Percentiles rank a stretch among this genome's conserved stretches.
These are phyloP conservation scores for Athrips mouffetella DNA, from an alignment of 2,888 invertebrate genomes.

Conservation along the genomic window DNA sequence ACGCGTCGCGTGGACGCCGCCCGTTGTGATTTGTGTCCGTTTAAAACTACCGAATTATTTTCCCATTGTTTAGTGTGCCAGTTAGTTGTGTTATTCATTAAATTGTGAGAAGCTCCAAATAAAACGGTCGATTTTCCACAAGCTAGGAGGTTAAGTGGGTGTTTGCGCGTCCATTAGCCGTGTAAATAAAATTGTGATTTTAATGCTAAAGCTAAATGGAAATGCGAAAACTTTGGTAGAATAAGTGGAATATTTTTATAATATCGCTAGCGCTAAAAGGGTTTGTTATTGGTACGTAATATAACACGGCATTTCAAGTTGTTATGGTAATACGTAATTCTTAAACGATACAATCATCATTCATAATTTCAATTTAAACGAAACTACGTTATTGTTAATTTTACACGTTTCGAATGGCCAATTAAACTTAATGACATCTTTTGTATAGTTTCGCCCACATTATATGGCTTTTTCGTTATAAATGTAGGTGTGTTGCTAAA, in stretches of 20 bases:
- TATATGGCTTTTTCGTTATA: no score
- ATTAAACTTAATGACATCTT: not conserved
- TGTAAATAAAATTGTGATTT: not conserved
- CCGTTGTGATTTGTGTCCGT: conserved; percentile 42
- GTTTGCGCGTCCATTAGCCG: conserved; percentile 5
- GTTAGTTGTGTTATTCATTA: conserved; percentile 20
- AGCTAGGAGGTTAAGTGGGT: conserved; percentile 7
- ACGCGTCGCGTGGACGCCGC: conserved; percentile 45
- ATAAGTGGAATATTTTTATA: not conserved
- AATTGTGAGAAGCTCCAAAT: conserved; percentile 27
- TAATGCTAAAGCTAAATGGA: not conserved
- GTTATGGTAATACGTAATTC: no score
- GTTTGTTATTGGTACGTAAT: not conserved
- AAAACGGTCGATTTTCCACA: conserved; percentile 25
- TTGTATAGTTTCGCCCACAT: not conserved
- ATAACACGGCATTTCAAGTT: not conserved
- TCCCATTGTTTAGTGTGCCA: conserved; percentile 34
- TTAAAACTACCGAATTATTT: conserved; percentile 38
- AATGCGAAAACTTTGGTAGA: not conserved
- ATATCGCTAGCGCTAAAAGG: not conserved
- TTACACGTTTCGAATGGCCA: not conserved
- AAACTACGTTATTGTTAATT: not conserved
- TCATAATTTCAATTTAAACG: not conserved
- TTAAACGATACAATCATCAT: not conserved
- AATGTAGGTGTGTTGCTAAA: no score